Evolutionary conservation across 35 echinoderm and acorn worm genomes (phyloP), one percentile per base, ranked within the genome.

Genomic region (Heliocidaris tuberculata): DNA sequence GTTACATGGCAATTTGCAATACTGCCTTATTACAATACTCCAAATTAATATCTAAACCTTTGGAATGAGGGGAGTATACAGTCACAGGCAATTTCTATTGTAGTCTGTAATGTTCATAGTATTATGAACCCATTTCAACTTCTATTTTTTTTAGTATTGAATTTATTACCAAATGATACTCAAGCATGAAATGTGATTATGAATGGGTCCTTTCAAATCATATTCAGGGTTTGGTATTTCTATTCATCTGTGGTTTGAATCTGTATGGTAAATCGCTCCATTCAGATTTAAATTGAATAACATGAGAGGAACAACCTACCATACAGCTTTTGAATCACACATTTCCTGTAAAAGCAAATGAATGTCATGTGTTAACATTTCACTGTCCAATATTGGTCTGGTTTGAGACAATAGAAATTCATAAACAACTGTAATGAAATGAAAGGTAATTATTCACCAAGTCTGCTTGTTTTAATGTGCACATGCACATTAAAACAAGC

Each of bases 181-280:
- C 65, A 78, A 24, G 19, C 65, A 78, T 78, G 65, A 78, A 78
- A 78, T 78, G 65, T 78, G 65, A 78, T 78, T 78, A 78, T 78
- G 4, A n/a, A 56, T n/a, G 27, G 65, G 27, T 27, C 27, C 27
- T 78, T 78, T n/a, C 65, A 78, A 27, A n/a, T 56, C 10, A 56
- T 56, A 56, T 56, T 56, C 10, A 56, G 52, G 52, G 52, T 56
- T 56, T 56, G 52, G 8, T 56, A 56, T 56, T 56, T 56, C 52
- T 56, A 11, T 56, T 56, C 52, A 56, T 56, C 11, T 56, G 52
- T 56, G 65, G 65, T 78, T n/a, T 19, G 27, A n/a, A 78, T n/a
- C 21, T 78, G 65, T 78, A 78, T n/a, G 6, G 21, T 19, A 24
- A n/a, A 78, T 78, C 21, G 27, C 19, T 78, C 65, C 27, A 7